Evolutionary conservation across 1,140 invertebrate genomes (phyloP).

Genomic region (Tachypleus tridentatus): DNA sequence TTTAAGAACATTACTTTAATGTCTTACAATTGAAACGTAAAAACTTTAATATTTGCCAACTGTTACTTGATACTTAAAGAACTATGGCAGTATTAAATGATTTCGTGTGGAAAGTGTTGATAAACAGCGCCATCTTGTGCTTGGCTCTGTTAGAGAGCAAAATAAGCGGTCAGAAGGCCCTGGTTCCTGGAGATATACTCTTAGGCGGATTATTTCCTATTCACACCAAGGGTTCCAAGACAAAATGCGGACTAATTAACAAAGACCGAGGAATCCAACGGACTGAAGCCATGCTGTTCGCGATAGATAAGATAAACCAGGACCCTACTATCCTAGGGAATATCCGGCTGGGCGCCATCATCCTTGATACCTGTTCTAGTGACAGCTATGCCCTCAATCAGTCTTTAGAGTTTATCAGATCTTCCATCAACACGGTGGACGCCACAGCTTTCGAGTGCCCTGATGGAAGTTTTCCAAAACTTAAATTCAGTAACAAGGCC

Average conservation of each 20-base stretch:
- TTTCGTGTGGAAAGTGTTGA: too few relatives aligned
- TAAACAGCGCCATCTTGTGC: too few relatives aligned
- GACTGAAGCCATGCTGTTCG: slow-evolving; percentile 53
- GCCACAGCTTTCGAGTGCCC: slow-evolving; percentile 48
- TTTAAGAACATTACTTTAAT: too few relatives aligned
- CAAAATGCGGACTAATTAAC: slow-evolving; percentile 32
- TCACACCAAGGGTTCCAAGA: slow-evolving; percentile 40
- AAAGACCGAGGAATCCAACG: slow-evolving; percentile 45
- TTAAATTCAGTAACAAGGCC: slow-evolving; percentile 40
- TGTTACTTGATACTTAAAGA: too few relatives aligned
- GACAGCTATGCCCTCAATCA: slow-evolving; percentile 53
- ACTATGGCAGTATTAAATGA: too few relatives aligned
- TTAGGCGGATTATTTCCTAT: slow-evolving; percentile 52
- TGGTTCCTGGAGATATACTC: slow-evolving; percentile 42
- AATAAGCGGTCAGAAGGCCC: slow-evolving; percentile 7
- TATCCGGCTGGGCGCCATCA: slow-evolving; percentile 43
- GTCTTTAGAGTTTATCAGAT: slow-evolving; percentile 50
- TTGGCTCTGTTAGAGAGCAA: too few relatives aligned
- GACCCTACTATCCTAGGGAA: slow-evolving; percentile 39
- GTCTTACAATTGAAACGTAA: too few relatives aligned
- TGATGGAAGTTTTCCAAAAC: slow-evolving; percentile 38
- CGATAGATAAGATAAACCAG: slow-evolving; percentile 46
- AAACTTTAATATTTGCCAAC: too few relatives aligned
- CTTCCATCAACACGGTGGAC: slow-evolving; percentile 49
- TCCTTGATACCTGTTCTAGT: slow-evolving; percentile 49